phyloP scores from a whole-genome alignment of 2,113 vertebrate species.

The Corydoras maculifer region DNA sequence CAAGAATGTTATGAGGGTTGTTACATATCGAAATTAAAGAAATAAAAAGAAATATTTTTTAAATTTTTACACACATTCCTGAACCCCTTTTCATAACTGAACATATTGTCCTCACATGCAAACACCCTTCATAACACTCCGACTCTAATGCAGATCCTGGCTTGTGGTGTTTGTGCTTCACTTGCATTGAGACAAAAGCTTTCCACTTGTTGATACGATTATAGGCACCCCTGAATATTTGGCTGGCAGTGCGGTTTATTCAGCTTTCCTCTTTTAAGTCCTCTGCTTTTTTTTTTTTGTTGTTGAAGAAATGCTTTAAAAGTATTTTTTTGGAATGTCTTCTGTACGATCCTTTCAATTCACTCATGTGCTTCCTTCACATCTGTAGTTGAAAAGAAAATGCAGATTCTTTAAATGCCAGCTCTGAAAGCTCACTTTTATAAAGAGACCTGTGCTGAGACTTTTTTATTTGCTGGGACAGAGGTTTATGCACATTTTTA shows the following conservation, averaged over 20 bases:
- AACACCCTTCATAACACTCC: too few relatives aligned
- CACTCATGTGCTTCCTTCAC: neutral
- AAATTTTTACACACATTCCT: too few relatives aligned
- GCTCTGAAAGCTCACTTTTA: slow-evolving; percentile 5
- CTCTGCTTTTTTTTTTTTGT: neutral
- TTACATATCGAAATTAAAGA: too few relatives aligned
- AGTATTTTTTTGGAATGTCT: slow-evolving; percentile 6
- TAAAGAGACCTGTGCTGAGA: neutral
- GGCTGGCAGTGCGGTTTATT: slow-evolving; percentile 1
- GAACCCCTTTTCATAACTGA: neutral
- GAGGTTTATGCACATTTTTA: too few relatives aligned
- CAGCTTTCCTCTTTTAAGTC: neutral
- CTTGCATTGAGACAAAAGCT: neutral
- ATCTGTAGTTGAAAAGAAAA: slow-evolving; percentile 32
- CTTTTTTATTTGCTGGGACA: neutral
- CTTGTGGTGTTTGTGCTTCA: neutral
- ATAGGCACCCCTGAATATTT: neutral
- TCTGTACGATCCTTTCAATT: slow-evolving; percentile 1
- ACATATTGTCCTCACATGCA: neutral
- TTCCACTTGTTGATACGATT: neutral
- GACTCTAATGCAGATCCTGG: neutral
- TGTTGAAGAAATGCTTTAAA: slow-evolving; percentile 1
- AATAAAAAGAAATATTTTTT: too few relatives aligned
- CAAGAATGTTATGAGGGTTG: too few relatives aligned
- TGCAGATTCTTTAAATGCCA: slow-evolving; percentile 55